Evolutionary conservation across 1,140 invertebrate species (phyloP), one percentile per base, ranked within the genome.

Genomic region (Druon quercuslanigerum): DNA sequence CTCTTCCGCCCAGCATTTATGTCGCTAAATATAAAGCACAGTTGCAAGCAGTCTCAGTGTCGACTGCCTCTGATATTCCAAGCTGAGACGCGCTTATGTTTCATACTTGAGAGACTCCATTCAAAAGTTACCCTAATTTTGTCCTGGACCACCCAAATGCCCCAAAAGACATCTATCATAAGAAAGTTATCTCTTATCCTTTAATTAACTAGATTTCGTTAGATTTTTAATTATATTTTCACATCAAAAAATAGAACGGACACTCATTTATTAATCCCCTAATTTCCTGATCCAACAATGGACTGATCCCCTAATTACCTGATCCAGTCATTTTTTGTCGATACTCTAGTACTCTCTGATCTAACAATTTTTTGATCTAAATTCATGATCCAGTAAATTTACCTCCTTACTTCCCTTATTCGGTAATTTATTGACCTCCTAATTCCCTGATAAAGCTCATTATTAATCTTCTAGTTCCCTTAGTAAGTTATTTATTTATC

Each of bases 21-120:
- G 81, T 80, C 82, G 87, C 87, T 89, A 89, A 88, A 89, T 89
- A 88, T 89, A 89, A 88, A 89, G 84, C 81, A 75, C 83, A 82
- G 84, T 87, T 82, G 80, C 77, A 79, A 82, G 83, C 13, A 57
- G 56, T 57, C 56, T 20, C 56, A 20, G 56, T 57, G 19, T 57
- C 56, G 33, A 57, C 56, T 57, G 56, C 56, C 56, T 57, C 56
- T 20, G 56, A 57, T n/a, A 57, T 57, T 57, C 56, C 25, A 57
- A 17, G 25, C 56, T 57, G 20, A 57, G 56, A 57, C 56, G 56
- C 56, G 56, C 56, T 57, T 57, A 57, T 57, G 19, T 57, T 57
- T 57, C 56, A 57, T 57, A 57, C 19, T 20, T 57, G 25, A 54
- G 19, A 20, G 19, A 20, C 2, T 57, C 13, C 19, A 20, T 57